A percentile compares a stretch with the other conserved stretches of the same genome.
phyloP scores from a whole-genome alignment of 1,140 invertebrate genomes.

The Drosophila subpulchrella region DNA sequence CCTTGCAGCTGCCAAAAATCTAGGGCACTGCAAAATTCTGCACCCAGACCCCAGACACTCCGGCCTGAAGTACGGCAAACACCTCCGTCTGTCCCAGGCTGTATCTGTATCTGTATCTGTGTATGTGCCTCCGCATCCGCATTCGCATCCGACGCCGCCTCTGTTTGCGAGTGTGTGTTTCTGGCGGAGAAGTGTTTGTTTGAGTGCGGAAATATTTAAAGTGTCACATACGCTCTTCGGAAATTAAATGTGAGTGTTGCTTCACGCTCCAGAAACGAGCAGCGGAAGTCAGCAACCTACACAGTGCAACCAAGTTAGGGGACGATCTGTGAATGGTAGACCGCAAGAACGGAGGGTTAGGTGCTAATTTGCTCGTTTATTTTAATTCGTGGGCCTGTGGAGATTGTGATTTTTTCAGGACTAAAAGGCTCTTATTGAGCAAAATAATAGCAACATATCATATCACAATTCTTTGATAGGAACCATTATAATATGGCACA shows the following conservation, averaged over 20 bases:
- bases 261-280: slow-evolving; percentile 54
- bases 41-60: slow-evolving; percentile 39
- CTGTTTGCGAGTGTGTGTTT: slow-evolving; percentile 15
- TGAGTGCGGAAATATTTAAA: slow-evolving; percentile 80
- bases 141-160: slow-evolving; percentile 1
- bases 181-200: slow-evolving; percentile 59
- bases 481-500: no score
- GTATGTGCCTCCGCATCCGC: slow-evolving; percentile 25
- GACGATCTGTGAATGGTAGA: slow-evolving; percentile 1
- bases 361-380: slow-evolving; percentile 18
- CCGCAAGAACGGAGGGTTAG: slow-evolving; percentile 2
- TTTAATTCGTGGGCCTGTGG: background rate
- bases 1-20: slow-evolving; percentile 64
- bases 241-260: slow-evolving; percentile 77
- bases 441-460: background rate
- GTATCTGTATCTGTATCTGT: background rate
- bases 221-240: slow-evolving; percentile 77
- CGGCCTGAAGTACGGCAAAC: slow-evolving; percentile 14
- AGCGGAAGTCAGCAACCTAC: slow-evolving; percentile 44
- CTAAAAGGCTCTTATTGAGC: background rate
- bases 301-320: slow-evolving; percentile 36
- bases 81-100: slow-evolving; percentile 13
- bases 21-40: slow-evolving; percentile 62
- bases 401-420: background rate
- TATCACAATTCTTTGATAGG: no score